phyloP scores from a whole-genome alignment of 2,888 invertebrate species.

The Notodonta dromedarius region DNA sequence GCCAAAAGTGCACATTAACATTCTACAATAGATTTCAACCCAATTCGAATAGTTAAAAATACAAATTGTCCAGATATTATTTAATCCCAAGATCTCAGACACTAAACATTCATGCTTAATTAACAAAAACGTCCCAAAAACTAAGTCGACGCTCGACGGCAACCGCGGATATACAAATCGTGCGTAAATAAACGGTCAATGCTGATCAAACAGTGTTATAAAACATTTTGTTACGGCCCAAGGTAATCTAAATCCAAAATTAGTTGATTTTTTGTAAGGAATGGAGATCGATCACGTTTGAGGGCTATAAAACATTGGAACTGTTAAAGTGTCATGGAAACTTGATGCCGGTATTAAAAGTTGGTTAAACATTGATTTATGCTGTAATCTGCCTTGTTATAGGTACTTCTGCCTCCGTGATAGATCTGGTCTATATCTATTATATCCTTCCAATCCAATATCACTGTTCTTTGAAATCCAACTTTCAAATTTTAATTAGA shows the following conservation, averaged over 20 bases:
- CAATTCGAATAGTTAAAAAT: too few relatives aligned
- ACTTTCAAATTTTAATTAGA: too few relatives aligned
- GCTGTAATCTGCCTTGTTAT: not conserved
- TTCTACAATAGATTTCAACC: too few relatives aligned
- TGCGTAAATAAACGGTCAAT: slow-evolving; percentile 74
- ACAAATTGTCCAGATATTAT: too few relatives aligned
- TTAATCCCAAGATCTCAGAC: not conserved
- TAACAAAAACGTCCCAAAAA: not conserved
- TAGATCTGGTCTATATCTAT: too few relatives aligned
- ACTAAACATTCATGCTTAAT: not conserved
- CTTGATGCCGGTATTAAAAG: not conserved
- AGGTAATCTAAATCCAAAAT: slow-evolving; percentile 75
- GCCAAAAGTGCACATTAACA: too few relatives aligned
- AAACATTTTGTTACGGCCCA: slow-evolving; percentile 66
- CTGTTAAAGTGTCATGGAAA: slow-evolving; percentile 15
- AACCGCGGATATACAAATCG: slow-evolving; percentile 63
- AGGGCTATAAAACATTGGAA: slow-evolving; percentile 48
- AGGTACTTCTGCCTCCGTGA: too few relatives aligned
- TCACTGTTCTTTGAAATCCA: too few relatives aligned
- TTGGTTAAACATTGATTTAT: not conserved
- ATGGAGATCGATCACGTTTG: slow-evolving; percentile 64
- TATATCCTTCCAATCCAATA: too few relatives aligned
- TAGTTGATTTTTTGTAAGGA: slow-evolving; percentile 74
- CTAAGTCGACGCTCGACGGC: slow-evolving; percentile 21
- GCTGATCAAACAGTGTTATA: slow-evolving; percentile 72